Base-by-base conservation (phyloP, 2,888 invertebrate genomes). In the Shargacucullia verbasci region DNA sequence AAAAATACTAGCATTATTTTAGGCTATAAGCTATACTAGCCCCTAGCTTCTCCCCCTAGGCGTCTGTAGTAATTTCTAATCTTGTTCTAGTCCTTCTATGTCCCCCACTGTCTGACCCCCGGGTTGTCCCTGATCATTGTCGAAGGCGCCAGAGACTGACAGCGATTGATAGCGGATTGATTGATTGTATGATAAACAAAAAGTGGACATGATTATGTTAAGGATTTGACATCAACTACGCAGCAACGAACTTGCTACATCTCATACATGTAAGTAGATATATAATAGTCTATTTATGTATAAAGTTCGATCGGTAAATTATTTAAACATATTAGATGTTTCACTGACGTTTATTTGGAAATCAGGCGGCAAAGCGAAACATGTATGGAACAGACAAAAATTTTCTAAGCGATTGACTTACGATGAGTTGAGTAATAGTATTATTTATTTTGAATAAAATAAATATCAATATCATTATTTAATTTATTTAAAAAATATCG, bases 61-160 rank as follows among this genome's bases (percentile, higher is more conserved):
- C 64, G 53, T 67, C 63, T 72, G 46, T 75, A 73, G 79, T 80
- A 72, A 74, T 49, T 67, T 76, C 76, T 79, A 39, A 72, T 76
- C 78, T 75, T 73, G 77, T 83, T 84, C 79, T 84, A 84, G 84
- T 81, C 79, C 78, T 70, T 68, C 73, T 77, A 58, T 61, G 59
- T 66, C 59, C 65, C 76, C 78, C 75, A 73, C 75, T 81, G 68
- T 77, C 72, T 67, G 73, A 75, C 60, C 76, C 73, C 77, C 73
- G 78, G 76, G 73, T 76, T 78, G 68, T 78, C 70, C 71, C 73
- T 76, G 78, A 78, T 73, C 78, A 78, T 79, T 83, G 73, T 79
- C 75, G 66, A 82, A 81, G 78, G 81, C 63, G 61, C 62, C 37
- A 76, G 52, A 54, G 59, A 77, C 77, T 64, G 44, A 56, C 47